A percentile compares a stretch with the other conserved stretches of the same genome.
These are phyloP conservation scores for Asteroscopus sphinx DNA, from an alignment of 2,888 invertebrate genomes.

Conservation along the genomic window DNA sequence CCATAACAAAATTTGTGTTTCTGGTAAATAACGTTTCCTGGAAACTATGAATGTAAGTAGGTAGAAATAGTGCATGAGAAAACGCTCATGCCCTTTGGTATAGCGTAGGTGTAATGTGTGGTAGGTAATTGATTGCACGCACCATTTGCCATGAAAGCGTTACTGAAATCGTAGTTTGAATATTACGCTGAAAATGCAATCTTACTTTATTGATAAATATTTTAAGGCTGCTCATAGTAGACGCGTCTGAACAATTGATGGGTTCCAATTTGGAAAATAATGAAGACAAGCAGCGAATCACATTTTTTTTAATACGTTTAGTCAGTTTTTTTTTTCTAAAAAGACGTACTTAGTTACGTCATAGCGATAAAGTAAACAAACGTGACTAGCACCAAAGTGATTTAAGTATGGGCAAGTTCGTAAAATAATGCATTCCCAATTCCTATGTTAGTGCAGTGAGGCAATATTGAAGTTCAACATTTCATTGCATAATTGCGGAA, in stretches of 20 bases:
- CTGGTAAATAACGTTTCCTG: neutral
- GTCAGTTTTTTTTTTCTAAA: neutral
- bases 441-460: conserved; percentile 63
- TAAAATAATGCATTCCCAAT: conserved; percentile 49
- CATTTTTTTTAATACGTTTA: too few relatives aligned
- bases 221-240: too few relatives aligned
- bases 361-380: conserved; percentile 6
- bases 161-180: neutral
- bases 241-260: too few relatives aligned
- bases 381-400: conserved; percentile 6
- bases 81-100: neutral
- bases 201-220: neutral
- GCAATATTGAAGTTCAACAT: conserved; percentile 75
- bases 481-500: conserved; percentile 82
- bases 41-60: neutral
- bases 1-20: neutral
- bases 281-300: too few relatives aligned
- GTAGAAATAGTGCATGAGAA: neutral
- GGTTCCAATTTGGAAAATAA: too few relatives aligned
- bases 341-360: neutral
- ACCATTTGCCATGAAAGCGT: neutral
- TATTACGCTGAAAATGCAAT: neutral
- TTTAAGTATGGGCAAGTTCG: conserved; percentile 38
- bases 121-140: neutral
- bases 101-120: neutral